Evolutionary conservation across 2,113 vertebrate genomes (phyloP).

Genomic region (Todiramphus chloris): DNA sequence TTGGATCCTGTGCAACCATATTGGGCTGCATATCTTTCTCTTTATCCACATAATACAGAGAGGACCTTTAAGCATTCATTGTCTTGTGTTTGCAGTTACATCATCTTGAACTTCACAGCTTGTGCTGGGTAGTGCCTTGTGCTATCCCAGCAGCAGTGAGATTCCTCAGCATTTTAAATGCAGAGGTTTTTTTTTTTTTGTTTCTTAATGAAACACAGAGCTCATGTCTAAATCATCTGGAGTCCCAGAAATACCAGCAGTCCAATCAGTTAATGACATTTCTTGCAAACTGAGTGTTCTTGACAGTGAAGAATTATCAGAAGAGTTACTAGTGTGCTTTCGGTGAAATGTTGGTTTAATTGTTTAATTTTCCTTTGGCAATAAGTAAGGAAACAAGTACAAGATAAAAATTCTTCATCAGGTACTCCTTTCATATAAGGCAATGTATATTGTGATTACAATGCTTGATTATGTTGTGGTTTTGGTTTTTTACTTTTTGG

Average conservation of each 20-base stretch:
- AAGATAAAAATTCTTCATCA: background rate
- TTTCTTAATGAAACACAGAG: background rate
- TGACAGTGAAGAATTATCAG: background rate
- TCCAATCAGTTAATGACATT: background rate
- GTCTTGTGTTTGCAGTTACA: background rate
- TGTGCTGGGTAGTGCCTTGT: background rate
- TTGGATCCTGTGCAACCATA: background rate
- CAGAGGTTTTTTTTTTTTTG: background rate
- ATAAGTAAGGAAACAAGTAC: background rate
- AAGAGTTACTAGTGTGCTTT: background rate
- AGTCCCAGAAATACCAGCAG: background rate
- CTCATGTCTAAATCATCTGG: background rate
- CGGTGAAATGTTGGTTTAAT: background rate
- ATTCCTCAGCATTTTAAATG: background rate
- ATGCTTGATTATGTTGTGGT: background rate
- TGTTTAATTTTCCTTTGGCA: background rate
- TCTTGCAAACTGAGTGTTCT: background rate
- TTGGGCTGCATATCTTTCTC: background rate
- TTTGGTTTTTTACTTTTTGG: too few relatives aligned
- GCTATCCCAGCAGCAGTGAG: background rate
- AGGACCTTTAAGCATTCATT: background rate
- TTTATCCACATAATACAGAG: background rate
- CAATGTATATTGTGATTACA: background rate
- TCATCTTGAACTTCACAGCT: background rate
- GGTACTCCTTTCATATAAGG: background rate